Evolutionary conservation across 2,113 vertebrate species (phyloP).

Genomic region (Anser brachyrhynchus): DNA sequence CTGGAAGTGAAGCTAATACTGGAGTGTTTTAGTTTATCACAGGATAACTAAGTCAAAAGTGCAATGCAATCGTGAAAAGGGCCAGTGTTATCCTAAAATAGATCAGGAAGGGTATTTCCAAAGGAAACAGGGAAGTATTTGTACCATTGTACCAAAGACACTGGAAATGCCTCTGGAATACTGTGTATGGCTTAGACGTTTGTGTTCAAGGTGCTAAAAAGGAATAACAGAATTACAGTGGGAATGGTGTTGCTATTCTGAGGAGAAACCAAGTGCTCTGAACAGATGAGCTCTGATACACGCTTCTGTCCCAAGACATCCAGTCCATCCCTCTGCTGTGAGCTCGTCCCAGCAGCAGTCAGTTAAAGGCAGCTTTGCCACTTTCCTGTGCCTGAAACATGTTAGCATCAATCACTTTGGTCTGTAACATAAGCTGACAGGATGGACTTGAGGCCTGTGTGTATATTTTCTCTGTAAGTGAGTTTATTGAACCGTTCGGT

Average conservation of each 20-base stretch:
- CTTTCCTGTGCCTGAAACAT: neutral
- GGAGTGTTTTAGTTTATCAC: neutral
- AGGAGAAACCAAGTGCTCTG: neutral
- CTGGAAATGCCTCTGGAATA: neutral
- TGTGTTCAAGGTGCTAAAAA: neutral
- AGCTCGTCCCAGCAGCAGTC: neutral
- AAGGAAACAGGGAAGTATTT: neutral
- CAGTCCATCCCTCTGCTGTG: neutral
- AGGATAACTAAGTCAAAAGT: neutral
- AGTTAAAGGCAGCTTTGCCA: neutral
- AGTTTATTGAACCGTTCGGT: neutral
- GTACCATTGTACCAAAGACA: neutral
- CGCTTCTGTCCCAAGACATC: neutral
- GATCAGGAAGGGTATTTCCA: neutral
- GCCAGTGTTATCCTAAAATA: neutral
- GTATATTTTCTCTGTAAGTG: neutral
- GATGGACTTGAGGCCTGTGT: neutral
- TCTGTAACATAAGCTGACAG: neutral
- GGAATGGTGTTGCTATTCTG: neutral
- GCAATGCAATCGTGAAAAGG: neutral
- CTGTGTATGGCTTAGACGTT: neutral
- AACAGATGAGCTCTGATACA: neutral
- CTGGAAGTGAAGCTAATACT: neutral
- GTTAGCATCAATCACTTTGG: neutral
- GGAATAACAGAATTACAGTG: neutral